Conservation (phyloP, 2,797 vertebrate species). For the Momotus momota region DNA sequence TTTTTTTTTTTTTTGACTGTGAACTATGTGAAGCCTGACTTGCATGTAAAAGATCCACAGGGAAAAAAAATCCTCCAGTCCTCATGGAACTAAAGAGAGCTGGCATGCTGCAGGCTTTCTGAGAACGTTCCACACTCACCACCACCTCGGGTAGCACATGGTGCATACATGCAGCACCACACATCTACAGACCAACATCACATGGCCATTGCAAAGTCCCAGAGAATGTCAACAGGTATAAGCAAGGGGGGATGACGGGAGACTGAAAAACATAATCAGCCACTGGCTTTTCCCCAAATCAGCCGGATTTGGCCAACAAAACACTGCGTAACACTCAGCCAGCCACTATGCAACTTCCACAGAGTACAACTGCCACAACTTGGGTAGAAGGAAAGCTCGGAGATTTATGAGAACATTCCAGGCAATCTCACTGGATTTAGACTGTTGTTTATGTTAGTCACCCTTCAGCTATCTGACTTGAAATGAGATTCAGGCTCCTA, state of each 20-base stretch:
- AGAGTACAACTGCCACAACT: not conserved
- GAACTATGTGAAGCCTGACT: slow-evolving; percentile 36
- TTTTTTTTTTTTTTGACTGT: not conserved
- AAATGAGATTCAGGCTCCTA: not conserved
- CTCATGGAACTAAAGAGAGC: slow-evolving; percentile 3
- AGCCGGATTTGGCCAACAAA: not conserved
- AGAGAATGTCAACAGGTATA: not conserved
- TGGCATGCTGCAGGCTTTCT: not conserved
- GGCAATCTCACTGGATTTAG: not conserved
- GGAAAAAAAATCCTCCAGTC: not conserved
- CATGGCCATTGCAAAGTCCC: not conserved
- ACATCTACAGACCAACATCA: not conserved
- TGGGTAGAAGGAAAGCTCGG: not conserved
- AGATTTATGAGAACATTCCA: not conserved
- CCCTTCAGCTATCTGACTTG: not conserved
- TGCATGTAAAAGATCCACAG: slow-evolving; percentile 44
- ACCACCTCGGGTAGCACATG: not conserved
- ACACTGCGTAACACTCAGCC: not conserved
- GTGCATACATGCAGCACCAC: not conserved
- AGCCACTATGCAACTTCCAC: not conserved
- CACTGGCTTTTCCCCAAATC: not conserved
- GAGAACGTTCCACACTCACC: not conserved
- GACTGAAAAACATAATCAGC: not conserved
- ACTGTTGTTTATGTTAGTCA: not conserved
- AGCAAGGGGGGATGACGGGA: not conserved